Evolutionary conservation across 2,888 invertebrate species (phyloP).

Genomic region (Tenthredo distinguenda): DNA sequence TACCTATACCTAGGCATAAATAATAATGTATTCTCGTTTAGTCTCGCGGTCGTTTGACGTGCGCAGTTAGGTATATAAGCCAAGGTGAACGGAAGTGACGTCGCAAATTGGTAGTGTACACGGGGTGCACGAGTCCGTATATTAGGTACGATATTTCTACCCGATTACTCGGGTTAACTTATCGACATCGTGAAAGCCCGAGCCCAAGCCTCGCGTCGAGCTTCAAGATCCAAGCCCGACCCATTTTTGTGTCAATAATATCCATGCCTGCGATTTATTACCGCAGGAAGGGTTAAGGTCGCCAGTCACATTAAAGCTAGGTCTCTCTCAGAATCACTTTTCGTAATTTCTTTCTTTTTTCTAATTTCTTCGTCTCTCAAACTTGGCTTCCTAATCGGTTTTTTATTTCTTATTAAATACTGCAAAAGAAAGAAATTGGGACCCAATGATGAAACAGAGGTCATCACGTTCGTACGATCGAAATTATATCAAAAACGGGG

Average conservation of each 20-base stretch:
- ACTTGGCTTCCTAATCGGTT: too few relatives aligned
- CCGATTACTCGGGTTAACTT: constrained; percentile 50
- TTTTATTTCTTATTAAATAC: neutral
- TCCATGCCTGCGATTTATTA: constrained; percentile 49
- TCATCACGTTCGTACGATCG: neutral
- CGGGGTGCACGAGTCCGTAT: constrained; percentile 36
- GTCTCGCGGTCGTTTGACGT: neutral
- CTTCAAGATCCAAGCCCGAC: constrained; percentile 6
- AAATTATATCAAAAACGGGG: neutral
- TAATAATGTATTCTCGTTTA: neutral
- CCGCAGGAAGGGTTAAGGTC: constrained; percentile 18
- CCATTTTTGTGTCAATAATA: constrained; percentile 55
- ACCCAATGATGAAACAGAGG: neutral
- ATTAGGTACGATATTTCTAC: constrained; percentile 52
- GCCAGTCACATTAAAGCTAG: neutral
- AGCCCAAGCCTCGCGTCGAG: neutral
- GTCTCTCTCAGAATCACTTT: neutral
- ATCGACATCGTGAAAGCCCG: constrained; percentile 47
- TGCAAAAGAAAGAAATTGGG: neutral
- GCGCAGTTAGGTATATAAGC: neutral
- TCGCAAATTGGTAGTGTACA: constrained; percentile 35
- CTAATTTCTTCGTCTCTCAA: neutral
- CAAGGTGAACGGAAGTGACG: constrained; percentile 15
- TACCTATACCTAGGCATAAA: neutral
- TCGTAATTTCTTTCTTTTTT: neutral